A percentile compares a stretch with the other conserved stretches of the same genome.
Conservation (phyloP, 2,113 vertebrate genomes). For the Hyperopisus bebe region DNA sequence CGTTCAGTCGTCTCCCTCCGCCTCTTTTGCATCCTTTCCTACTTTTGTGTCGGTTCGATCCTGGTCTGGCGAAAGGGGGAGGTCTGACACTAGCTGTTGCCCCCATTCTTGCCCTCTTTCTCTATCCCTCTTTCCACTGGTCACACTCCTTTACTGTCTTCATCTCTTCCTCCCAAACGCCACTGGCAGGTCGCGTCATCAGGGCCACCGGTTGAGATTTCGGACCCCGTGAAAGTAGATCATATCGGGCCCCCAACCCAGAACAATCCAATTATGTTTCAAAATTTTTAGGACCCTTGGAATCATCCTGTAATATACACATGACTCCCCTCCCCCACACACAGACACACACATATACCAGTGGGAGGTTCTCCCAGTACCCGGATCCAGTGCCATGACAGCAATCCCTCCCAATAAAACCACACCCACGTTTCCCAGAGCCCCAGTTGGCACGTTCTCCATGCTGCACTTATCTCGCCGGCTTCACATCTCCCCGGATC, state of each 20-base stretch:
- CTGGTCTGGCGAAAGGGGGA: conserved; percentile 22
- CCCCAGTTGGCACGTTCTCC: not conserved
- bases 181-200: not conserved
- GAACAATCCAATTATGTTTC: not conserved
- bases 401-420: conserved; percentile 15
- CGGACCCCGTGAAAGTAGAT: not conserved
- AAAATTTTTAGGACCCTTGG: not conserved
- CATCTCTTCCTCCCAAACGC: not conserved
- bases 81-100: conserved; percentile 6
- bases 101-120: not conserved
- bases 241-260: not conserved
- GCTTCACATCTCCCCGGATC: conserved; percentile 1
- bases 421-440: conserved; percentile 15
- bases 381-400: not conserved
- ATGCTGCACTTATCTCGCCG: conserved; percentile 14
- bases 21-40: conserved; percentile 23
- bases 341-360: not conserved
- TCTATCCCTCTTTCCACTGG: not conserved
- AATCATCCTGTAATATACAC: not conserved
- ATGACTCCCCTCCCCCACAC: not conserved
- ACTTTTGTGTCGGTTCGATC: conserved; percentile 28
- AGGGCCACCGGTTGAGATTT: not conserved
- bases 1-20: conserved; percentile 24
- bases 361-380: not conserved
- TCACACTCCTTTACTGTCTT: not conserved